Evolutionary conservation across 2,888 invertebrate species (phyloP), one percentile per base, ranked within the genome.

Genomic region (Malthinus seriepunctatus): DNA sequence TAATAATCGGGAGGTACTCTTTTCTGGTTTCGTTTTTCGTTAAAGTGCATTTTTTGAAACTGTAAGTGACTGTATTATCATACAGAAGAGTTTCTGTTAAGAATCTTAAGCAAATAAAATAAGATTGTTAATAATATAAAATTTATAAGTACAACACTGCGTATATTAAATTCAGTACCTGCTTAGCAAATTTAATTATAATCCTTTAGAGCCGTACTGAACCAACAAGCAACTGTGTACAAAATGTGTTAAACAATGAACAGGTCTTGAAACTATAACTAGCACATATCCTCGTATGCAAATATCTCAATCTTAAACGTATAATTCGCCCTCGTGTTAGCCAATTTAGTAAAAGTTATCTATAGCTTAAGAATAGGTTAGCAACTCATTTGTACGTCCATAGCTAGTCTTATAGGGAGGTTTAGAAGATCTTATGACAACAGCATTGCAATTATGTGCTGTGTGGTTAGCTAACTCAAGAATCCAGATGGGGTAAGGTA

Each of bases 381-480:
- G 46, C 52, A 50, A 49, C 50, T 39, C 35, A 54, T 42, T 53
- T 67, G 65, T 58, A 35, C 62, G 62, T 48, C 63, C 57, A 56
- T 61, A 57, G 61, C 60, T 60, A 63, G 68, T 68, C 70, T 70
- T 70, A 70, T 66, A 52, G 63, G 63, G 61, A 60, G 66, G 65
- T 67, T 68, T 67, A 66, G 65, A 66, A 23, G 69, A 70, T 69
- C 71, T 71, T 70, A 70, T 64, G 67, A 71, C 71, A 71, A 70
- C 71, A 71, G 65, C 66, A 57, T 67, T 63, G 70, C 70, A 70
- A 71, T 70, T 71, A 71, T 69, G 69, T 65, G 69, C 67, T 63
- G 67, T 63, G 63, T 63, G 64, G 67, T 61, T 63, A 61, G 55
- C 55, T 62, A 62, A 63, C 64, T 65, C 67, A 65, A 67, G 67